Conservation (phyloP, 2,797 vertebrate species). For the Delichon dasypus region DNA sequence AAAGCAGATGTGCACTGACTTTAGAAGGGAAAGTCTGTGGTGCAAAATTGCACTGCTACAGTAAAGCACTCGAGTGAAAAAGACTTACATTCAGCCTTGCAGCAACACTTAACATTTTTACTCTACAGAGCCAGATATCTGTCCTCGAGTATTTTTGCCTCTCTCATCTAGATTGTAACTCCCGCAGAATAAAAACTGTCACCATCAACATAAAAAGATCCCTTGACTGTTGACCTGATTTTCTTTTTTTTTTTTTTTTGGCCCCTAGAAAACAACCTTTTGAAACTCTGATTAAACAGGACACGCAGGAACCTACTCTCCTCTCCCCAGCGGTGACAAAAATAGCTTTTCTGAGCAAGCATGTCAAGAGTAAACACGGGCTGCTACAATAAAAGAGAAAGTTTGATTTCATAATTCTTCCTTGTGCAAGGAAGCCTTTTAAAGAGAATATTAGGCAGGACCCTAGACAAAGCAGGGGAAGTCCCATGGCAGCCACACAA, state of each 20-base stretch:
- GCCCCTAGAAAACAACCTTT: slow-evolving; percentile 19
- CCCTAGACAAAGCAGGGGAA: slow-evolving; percentile 66
- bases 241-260: neutral
- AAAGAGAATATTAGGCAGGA: slow-evolving; percentile 44
- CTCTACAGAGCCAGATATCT: slow-evolving; percentile 14
- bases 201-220: slow-evolving; percentile 26
- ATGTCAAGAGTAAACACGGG: slow-evolving; percentile 28
- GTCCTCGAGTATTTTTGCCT: slow-evolving; percentile 25
- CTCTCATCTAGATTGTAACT: slow-evolving; percentile 23
- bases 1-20: neutral
- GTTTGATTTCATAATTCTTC: slow-evolving; percentile 51
- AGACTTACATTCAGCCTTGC: slow-evolving; percentile 14
- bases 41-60: neutral
- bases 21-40: neutral
- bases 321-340: neutral
- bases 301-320: neutral
- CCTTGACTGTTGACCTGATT: slow-evolving; percentile 26
- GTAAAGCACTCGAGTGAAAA: neutral
- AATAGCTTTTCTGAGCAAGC: slow-evolving; percentile 40
- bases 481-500: slow-evolving; percentile 59
- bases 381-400: slow-evolving; percentile 52
- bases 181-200: neutral
- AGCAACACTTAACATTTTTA: slow-evolving; percentile 50
- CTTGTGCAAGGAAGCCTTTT: slow-evolving; percentile 50
- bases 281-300: slow-evolving; percentile 20